Conservation (phyloP, 2,888 invertebrate species). For the Molorchus minor region DNA sequence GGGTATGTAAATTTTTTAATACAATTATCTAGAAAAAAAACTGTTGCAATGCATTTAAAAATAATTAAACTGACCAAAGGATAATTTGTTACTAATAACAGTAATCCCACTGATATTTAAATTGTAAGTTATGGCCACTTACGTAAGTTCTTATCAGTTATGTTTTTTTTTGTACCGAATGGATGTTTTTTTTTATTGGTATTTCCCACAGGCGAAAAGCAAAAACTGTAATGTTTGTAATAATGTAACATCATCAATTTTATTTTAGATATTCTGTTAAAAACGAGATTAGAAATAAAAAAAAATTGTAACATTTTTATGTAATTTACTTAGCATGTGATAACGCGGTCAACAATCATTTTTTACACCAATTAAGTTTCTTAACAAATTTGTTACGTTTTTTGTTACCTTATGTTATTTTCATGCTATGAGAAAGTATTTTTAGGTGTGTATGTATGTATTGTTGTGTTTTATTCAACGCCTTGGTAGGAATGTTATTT, state of each 20-base stretch:
- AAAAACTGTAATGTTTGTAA: too few species aligned
- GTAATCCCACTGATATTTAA: constrained; percentile 16
- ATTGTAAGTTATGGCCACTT: constrained; percentile 20
- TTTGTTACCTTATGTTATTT: constrained; percentile 7
- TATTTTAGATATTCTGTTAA: constrained; percentile 15
- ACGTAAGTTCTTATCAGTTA: neutral
- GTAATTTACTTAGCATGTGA: constrained; percentile 41
- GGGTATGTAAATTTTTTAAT: too few species aligned
- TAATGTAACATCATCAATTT: too few species aligned
- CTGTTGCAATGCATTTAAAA: constrained; percentile 34
- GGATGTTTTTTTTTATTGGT: too few species aligned
- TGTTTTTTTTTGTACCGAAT: neutral
- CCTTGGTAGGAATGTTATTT: too few species aligned
- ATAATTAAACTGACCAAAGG: constrained; percentile 41
- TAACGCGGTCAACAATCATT: constrained; percentile 48
- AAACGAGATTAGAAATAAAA: constrained; percentile 9
- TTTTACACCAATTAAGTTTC: constrained; percentile 17
- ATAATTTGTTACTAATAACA: constrained; percentile 23
- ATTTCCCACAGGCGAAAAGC: too few species aligned
- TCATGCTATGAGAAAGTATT: too few species aligned
- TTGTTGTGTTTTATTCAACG: too few species aligned
- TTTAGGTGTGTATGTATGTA: too few species aligned
- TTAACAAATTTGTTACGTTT: constrained; percentile 7
- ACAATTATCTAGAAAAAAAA: too few species aligned
- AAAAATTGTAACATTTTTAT: constrained; percentile 20